Conservation (phyloP, 1,140 invertebrate species). For the Heliconius melpomene region DNA sequence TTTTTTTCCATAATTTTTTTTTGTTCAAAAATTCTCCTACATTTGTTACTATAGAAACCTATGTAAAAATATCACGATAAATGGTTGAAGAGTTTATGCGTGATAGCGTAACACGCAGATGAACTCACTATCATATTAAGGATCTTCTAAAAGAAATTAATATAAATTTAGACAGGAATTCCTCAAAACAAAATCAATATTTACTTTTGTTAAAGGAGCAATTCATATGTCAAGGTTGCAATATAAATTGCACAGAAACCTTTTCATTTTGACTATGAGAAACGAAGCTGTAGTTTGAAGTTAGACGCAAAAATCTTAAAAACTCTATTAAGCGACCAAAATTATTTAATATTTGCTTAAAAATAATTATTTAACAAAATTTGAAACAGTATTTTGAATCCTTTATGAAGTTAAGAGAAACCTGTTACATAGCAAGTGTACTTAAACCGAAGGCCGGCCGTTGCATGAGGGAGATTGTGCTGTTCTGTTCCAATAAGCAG, state of each 20-base stretch:
- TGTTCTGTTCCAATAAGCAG: slow-evolving; percentile 48
- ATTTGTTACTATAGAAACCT: too few species aligned
- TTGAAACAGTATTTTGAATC: neutral
- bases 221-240: neutral
- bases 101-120: too few species aligned
- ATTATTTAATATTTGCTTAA: too few species aligned
- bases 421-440: slow-evolving; percentile 14
- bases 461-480: slow-evolving; percentile 49
- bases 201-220: neutral
- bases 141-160: too few species aligned
- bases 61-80: too few species aligned
- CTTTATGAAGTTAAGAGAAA: neutral
- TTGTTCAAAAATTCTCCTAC: too few species aligned
- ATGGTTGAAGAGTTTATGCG: too few species aligned
- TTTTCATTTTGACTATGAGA: neutral
- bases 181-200: neutral
- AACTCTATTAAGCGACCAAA: too few species aligned
- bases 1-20: too few species aligned
- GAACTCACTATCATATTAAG: too few species aligned
- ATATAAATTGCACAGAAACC: neutral
- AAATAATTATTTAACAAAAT: too few species aligned
- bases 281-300: neutral
- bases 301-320: too few species aligned
- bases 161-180: neutral
- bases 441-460: slow-evolving; percentile 52